Percentiles rank a stretch among this genome's conserved stretches.
Conservation (phyloP, 2,888 invertebrate species). For the Himalopsyche tibetana region DNA sequence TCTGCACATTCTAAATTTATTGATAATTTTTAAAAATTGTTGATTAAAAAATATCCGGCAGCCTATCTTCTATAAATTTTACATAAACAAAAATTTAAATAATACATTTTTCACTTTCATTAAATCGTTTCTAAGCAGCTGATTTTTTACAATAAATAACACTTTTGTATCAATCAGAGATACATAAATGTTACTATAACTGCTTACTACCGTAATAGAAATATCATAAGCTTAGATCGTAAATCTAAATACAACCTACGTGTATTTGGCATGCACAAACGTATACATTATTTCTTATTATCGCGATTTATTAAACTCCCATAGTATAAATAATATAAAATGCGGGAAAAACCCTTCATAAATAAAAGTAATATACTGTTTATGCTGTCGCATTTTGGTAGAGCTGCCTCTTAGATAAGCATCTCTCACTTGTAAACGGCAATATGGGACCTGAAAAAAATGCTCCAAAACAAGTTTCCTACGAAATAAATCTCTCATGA, state of each 20-base stretch:
- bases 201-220: not conserved
- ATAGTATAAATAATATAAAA: slow-evolving; percentile 38
- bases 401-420: slow-evolving; percentile 33
- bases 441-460: slow-evolving; percentile 34
- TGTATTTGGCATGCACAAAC: slow-evolving; percentile 32
- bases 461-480: slow-evolving; percentile 8
- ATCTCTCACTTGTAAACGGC: slow-evolving; percentile 31
- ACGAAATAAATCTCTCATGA: not conserved
- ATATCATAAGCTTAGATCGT: slow-evolving; percentile 18
- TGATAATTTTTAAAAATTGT: no score
- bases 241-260: not conserved
- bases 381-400: slow-evolving; percentile 36
- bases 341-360: slow-evolving; percentile 32
- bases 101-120: no score
- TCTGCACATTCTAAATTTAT: no score
- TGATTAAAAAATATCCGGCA: no score
- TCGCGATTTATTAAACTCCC: slow-evolving; percentile 11
- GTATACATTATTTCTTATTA: slow-evolving; percentile 17
- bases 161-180: no score
- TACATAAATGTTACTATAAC: no score
- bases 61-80: no score
- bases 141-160: no score
- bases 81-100: no score
- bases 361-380: slow-evolving; percentile 43
- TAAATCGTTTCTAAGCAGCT: no score